Base-by-base conservation (phyloP, 2,888 invertebrate genomes). In the Macrostomum cliftonense region DNA sequence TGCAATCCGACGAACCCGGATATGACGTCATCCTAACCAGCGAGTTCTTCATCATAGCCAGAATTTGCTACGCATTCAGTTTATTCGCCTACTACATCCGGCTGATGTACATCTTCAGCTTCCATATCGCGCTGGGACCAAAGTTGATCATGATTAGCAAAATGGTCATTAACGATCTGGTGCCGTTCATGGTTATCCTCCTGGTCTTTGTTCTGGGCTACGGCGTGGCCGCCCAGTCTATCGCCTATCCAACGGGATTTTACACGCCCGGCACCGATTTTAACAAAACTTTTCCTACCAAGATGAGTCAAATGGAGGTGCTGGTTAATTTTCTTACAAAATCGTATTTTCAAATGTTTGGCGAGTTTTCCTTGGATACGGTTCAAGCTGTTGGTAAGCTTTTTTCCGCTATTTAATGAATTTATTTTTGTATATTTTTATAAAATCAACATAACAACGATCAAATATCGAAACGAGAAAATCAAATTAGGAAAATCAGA, bases 201-300 rank as follows among this genome's bases (percentile, higher is more conserved):
- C 51, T 64, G n/a, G 64, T 72, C 44, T 70, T 71, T 54, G 59
- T 72, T 49, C 51, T 70, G 45, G 63, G 67, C 45, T 72, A 71
- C 56, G 71, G 71, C 2, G 63, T 71, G n/a, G 63, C 67, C 7
- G 59, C 65, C 42, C 68, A 69, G 39, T 64, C 67, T 9, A 63
- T 72, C 50, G 58, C 70, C 48, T 65, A 64, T 47, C 71, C 71
- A 4, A 62, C 67, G 49, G 57, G 55, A 7, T 45, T 51, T 9
- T 16, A 17, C 40, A 16, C 40, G 5, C 16, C 17, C 5, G 16
- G 9, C 5, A 40, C 9, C 16, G 40, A 16, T 17, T 17, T 5
- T 9, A 40, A 17, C 17, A 40, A 40, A 17, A 17, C 40, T 17
- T 40, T 40, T 19, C 14, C 14, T 4, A 2, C 19, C 2, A 19